Evolutionary conservation across 2,888 invertebrate species (phyloP), one percentile per base, ranked within the genome.

Genomic region (Mythimna lalbum): DNA sequence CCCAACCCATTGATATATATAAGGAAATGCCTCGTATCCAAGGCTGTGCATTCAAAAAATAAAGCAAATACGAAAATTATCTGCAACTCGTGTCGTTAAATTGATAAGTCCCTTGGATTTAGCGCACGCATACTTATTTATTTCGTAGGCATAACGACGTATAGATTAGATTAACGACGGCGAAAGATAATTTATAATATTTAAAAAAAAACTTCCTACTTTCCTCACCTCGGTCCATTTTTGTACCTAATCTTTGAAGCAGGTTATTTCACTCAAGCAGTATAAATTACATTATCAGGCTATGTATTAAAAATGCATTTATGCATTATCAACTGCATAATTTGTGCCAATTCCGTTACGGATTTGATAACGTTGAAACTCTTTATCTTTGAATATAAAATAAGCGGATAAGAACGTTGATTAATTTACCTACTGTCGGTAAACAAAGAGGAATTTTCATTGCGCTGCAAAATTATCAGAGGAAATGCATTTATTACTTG

Each of bases 151-250:
- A 47, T 85, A 87, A 89, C 90, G 88, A 77, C 73, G 55, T 47
- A 49, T 27, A 60, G 90, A 92, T 92, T 75, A 91, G 89, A 91
- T 91, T 90, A 91, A 92, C 91, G 90, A 85, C 77, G 57, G 63
- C 23, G 4, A 68, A 63, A 68, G 81, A 80, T 85, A 80, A 72
- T 39, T 47, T 55, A n/a, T 27, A 67, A 73, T 64, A 63, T 65
- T 63, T 65, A 71, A 76, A 62, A 66, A 63, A 36, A 61, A 62
- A 55, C 23, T 57, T 12, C 33, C 14, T 56, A 57, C 60, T 67
- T 68, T 78, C 62, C 60, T 62, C n/a, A 43, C 47, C 12, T 19
- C 19, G 21, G 52, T 17, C 53, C 1, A 3, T 12, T 23, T 63
- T 23, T 19, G 7, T 27, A 4, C 6, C 3, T 7, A 33, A 36